phyloP scores from a whole-genome alignment of 2,113 vertebrate species.

The Erinaceus europaeus region DNA sequence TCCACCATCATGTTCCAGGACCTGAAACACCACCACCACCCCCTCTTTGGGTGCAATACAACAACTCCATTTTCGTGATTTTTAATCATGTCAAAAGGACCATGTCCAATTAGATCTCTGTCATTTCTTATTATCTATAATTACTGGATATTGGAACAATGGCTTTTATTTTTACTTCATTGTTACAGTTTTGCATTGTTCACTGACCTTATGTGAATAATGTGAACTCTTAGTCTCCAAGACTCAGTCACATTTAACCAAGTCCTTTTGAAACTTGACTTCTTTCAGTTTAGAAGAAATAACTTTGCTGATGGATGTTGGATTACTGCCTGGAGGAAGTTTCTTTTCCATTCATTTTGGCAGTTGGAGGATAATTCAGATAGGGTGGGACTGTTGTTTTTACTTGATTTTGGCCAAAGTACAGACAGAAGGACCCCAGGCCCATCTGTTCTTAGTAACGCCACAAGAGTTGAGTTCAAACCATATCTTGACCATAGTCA shows the following conservation, averaged over 20 bases:
- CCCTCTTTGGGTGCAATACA: too few species aligned
- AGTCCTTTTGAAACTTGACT: slow-evolving; percentile 23
- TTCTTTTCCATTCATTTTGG: slow-evolving; percentile 34
- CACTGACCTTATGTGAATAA: slow-evolving; percentile 5
- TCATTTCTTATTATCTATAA: not conserved
- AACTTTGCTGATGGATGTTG: not conserved
- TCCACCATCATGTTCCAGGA: too few species aligned
- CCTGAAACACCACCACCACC: too few species aligned
- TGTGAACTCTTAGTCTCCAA: slow-evolving; percentile 29
- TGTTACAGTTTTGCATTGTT: not conserved
- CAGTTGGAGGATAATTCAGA: slow-evolving; percentile 30
- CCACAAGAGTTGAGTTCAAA: slow-evolving; percentile 37
- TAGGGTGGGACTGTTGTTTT: not conserved
- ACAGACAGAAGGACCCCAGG: slow-evolving; percentile 20
- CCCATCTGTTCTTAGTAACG: slow-evolving; percentile 30
- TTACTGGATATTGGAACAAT: not conserved
- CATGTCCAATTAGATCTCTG: not conserved
- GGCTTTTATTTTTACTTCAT: not conserved
- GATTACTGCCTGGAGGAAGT: slow-evolving; percentile 12
- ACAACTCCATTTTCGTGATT: too few species aligned
- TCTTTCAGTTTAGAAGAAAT: slow-evolving; percentile 27
- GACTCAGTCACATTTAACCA: slow-evolving; percentile 28
- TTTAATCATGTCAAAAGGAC: not conserved
- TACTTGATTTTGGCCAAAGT: slow-evolving; percentile 4
- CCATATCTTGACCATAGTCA: slow-evolving; percentile 5